These are phyloP conservation scores for Sesia apiformis DNA, from an alignment of 2,888 invertebrate species.

Conservation along the genomic window DNA sequence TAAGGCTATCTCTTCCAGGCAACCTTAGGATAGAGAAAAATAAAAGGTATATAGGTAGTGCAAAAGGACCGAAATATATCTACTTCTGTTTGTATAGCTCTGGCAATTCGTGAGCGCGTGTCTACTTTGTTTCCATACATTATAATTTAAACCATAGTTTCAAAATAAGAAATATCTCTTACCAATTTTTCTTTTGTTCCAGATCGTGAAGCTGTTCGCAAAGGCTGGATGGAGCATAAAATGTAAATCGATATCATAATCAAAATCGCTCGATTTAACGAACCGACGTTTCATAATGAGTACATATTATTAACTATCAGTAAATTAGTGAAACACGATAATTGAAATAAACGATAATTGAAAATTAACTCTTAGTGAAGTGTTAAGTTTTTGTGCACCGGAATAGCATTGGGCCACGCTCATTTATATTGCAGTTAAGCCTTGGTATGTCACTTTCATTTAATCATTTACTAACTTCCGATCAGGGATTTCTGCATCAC, in stretches of 20 bases:
- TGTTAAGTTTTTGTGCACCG: conserved; percentile 23
- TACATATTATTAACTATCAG: conserved; percentile 1
- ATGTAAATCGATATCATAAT: conserved; percentile 15
- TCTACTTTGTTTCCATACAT: no score
- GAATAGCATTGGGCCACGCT: conserved; percentile 28
- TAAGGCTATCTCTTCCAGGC: no score
- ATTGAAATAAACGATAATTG: conserved; percentile 2
- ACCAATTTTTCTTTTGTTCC: background rate
- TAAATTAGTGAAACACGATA: conserved; percentile 11
- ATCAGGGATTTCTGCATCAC: no score
- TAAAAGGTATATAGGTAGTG: no score
- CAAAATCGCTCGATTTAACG: conserved; percentile 9
- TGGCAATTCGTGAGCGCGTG: no score
- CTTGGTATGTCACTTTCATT: conserved; percentile 38
- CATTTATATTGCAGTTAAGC: conserved; percentile 28
- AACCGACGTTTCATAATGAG: conserved; percentile 4
- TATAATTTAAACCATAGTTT: no score
- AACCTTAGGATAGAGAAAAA: no score
- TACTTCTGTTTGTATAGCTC: no score
- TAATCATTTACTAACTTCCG: background rate
- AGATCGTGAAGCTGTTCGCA: background rate
- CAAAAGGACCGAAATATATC: no score
- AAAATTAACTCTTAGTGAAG: conserved; percentile 30
- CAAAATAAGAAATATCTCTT: no score
- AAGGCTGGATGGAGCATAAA: conserved; percentile 8